Conservation (phyloP, 2,888 invertebrate genomes). For the Branchellion lobata region DNA sequence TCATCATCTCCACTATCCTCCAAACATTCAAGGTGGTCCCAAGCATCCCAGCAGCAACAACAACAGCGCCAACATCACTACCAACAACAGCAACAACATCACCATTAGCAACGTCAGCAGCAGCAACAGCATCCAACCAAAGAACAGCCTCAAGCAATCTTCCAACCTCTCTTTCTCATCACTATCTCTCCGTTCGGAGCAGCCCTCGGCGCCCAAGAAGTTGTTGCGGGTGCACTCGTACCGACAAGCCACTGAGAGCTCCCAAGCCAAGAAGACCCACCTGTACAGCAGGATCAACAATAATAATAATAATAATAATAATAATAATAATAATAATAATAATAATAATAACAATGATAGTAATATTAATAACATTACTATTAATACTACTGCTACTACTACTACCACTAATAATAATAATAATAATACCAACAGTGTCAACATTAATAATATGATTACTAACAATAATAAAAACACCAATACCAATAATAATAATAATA, state of each 20-base stretch:
- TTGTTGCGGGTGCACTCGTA: constrained; percentile 34
- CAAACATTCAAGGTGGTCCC: too few relatives aligned
- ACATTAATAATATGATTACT: neutral
- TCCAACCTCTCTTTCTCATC: neutral
- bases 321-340: neutral
- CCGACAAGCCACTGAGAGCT: constrained; percentile 41
- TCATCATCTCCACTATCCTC: too few relatives aligned
- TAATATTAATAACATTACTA: too few relatives aligned
- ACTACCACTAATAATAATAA: too few relatives aligned
- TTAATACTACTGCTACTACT: too few relatives aligned
- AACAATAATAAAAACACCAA: neutral
- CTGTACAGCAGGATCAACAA: neutral
- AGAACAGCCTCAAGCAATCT: neutral
- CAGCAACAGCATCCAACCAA: neutral
- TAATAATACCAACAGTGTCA: constrained; percentile 4
- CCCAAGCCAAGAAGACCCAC: constrained; percentile 32
- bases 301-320: neutral
- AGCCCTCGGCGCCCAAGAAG: neutral
- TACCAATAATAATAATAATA: neutral
- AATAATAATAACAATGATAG: neutral
- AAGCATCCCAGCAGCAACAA: too few relatives aligned
- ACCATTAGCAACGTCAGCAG: neutral
- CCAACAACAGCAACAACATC: constrained; percentile 1
- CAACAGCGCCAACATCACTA: too few relatives aligned
- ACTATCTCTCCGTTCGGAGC: neutral